Base-by-base conservation (phyloP, 2,888 invertebrate genomes). In the Trichacis sp. region DNA sequence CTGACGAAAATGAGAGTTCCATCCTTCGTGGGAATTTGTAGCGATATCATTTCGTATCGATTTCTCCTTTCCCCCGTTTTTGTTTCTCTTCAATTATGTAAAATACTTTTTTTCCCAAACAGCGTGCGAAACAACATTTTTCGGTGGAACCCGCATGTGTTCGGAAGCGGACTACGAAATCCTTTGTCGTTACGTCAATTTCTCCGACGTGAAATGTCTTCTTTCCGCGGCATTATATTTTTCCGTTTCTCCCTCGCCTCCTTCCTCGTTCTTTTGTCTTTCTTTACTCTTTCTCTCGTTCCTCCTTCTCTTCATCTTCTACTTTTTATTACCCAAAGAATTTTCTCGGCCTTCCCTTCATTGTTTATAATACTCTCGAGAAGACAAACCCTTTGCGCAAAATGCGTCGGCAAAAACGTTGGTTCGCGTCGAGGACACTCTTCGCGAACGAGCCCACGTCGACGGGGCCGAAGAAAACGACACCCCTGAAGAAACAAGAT, bases 201-300 rank as follows among this genome's bases (percentile, higher is more conserved):
- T 60, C 30, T 42, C 40, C 40, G 53, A 55, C 43, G 49, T 40
- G 48, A 52, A 36, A 18, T 48, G 48, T 62, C 56, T 56, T 56
- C 43, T 42, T 52, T 48, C 43, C 38, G 56, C 56, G 48, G 47
- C 47, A 52, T 63, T 57, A 43, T 30, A 47, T 46, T 51, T 63
- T 63, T 40, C 12, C 14, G 2, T 4, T 40, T 56, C 36, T 42
- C 45, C 55, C 46, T 45, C 49, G 40, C 46, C 12, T 5, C 38
- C 24, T 33, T 8, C 18, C 40, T 47, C 29, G 33, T 29, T 40
- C 36, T 42, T 49, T 14, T 12, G 40, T 47, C 30, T 51, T 43
- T 40, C 33, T 9, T 29, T n/a, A 17, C 38, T 43, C 18, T n/a
- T 15, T 15, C 29, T 40, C 33, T 47, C 40, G 30, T 17, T 20